phyloP scores from a whole-genome alignment of 2,113 vertebrate genomes.

The Syngnathus typhle region DNA sequence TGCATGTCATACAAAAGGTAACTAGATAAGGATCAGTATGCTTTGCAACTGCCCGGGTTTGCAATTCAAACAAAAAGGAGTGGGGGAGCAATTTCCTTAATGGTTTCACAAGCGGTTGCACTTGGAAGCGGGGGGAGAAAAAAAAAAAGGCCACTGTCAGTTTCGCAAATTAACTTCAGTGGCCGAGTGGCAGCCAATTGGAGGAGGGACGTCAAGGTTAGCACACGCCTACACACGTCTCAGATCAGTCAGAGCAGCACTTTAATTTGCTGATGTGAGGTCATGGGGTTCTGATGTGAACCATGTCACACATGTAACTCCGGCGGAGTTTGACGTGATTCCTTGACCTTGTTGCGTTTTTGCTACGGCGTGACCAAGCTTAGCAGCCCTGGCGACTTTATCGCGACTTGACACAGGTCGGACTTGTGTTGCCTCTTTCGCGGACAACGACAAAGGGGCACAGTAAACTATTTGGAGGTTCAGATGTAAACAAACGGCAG shows the following conservation, averaged over 20 bases:
- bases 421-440: too few species aligned
- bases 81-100: conserved; percentile 46
- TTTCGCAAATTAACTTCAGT: conserved; percentile 34
- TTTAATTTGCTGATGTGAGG: background rate
- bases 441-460: background rate
- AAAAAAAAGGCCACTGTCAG: background rate
- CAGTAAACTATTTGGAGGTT: background rate
- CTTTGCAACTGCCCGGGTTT: conserved; percentile 17
- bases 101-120: conserved; percentile 40
- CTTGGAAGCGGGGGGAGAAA: background rate
- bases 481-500: background rate
- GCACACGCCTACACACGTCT: background rate
- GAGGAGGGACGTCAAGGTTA: conserved; percentile 7
- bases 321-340: too few species aligned
- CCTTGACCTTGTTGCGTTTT: background rate
- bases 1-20: background rate
- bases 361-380: background rate
- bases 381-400: background rate
- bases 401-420: too few species aligned
- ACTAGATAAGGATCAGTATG: conserved; percentile 9
- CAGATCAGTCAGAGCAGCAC: background rate
- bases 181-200: background rate
- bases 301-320: conserved; percentile 18
- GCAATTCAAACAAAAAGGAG: background rate
- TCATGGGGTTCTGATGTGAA: background rate